Evolutionary conservation across 2,888 invertebrate genomes (phyloP).

Genomic region (Prosapia bicincta): DNA sequence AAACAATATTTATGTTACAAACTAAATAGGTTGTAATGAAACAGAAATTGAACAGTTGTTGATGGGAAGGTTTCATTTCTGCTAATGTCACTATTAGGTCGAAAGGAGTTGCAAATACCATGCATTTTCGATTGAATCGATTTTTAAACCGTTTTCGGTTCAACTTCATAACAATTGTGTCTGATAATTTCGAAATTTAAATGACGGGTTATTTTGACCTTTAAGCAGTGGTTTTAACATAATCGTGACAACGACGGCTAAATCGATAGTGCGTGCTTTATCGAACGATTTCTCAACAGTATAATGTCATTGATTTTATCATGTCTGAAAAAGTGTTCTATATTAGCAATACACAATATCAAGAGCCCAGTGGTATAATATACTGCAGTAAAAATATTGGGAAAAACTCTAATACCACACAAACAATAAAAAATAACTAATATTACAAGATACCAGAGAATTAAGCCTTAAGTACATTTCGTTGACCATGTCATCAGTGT

Average conservation of each 20-base stretch:
- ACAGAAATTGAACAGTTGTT: not conserved
- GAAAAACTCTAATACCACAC: too few relatives aligned
- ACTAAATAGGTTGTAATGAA: too few relatives aligned
- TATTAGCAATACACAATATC: too few relatives aligned
- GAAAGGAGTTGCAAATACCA: not conserved
- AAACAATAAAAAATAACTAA: too few relatives aligned
- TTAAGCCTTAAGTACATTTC: too few relatives aligned
- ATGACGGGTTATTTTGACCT: not conserved
- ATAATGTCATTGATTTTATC: not conserved
- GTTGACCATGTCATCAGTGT: too few relatives aligned
- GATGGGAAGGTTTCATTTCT: not conserved
- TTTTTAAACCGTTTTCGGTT: not conserved
- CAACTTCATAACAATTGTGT: not conserved
- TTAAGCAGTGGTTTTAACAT: not conserved
- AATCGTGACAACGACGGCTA: not conserved
- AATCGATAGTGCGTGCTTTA: not conserved
- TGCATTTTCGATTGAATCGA: not conserved
- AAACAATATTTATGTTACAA: too few relatives aligned
- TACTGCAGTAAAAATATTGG: too few relatives aligned
- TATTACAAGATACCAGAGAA: too few relatives aligned
- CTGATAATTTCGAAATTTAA: not conserved
- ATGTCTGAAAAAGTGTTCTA: not conserved
- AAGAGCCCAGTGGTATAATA: too few relatives aligned
- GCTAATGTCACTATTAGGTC: not conserved
- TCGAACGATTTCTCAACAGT: not conserved